Percentiles rank a stretch among this genome's conserved stretches.
Evolutionary conservation across 2,797 vertebrate species (phyloP).

Genomic region (Neomorphus geoffroyi): DNA sequence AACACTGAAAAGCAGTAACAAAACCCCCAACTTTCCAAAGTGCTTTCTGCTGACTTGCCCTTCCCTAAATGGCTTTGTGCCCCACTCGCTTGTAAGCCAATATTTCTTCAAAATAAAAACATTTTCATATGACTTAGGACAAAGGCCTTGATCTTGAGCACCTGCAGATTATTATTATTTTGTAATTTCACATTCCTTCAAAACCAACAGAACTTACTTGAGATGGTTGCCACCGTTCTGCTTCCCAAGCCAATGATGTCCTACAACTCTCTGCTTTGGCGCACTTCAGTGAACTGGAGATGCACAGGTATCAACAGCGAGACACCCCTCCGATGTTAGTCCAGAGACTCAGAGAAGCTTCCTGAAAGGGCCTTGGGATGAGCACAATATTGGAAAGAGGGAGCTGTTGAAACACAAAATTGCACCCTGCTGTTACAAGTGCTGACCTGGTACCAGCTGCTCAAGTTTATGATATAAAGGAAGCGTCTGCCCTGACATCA

Average conservation of each 20-base stretch:
- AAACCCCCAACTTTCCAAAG: not conserved
- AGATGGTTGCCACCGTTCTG: not conserved
- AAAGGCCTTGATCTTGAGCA: not conserved
- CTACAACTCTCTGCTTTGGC: not conserved
- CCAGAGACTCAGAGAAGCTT: not conserved
- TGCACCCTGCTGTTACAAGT: not conserved
- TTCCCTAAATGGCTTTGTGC: not conserved
- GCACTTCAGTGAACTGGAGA: not conserved
- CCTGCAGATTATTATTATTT: not conserved
- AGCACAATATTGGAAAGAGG: not conserved
- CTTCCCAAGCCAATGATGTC: not conserved
- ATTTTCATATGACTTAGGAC: not conserved
- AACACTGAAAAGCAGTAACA: not conserved
- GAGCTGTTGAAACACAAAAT: not conserved
- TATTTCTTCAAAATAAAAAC: not conserved
- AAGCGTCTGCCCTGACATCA: not conserved
- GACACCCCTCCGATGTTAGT: not conserved
- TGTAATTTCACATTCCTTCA: not conserved
- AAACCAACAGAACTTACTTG: not conserved
- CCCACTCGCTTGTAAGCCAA: not conserved
- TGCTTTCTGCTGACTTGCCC: not conserved
- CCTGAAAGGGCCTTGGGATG: not conserved
- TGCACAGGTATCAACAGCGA: not conserved
- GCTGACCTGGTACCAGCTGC: not conserved
- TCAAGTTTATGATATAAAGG: not conserved